phyloP scores from a whole-genome alignment of 2,888 invertebrate genomes.

The Nebria salina region DNA sequence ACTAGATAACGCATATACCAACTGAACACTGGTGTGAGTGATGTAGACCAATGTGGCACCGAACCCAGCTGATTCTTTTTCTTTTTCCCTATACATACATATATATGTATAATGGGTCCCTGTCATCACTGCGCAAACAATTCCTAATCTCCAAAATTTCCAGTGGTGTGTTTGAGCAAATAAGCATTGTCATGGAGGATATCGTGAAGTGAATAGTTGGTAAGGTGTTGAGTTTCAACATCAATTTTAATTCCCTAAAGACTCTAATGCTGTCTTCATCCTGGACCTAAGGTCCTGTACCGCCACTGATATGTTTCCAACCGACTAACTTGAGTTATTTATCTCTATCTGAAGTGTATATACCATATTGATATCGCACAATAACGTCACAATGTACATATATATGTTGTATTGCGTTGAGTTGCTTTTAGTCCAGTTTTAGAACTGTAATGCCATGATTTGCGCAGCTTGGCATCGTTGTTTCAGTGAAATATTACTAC shows the following conservation, averaged over 20 bases:
- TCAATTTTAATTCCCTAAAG: not conserved
- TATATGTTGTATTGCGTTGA: not conserved
- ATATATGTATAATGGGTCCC: slow-evolving; percentile 10
- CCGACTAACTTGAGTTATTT: not conserved
- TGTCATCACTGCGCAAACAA: not conserved
- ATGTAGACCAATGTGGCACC: slow-evolving; percentile 10
- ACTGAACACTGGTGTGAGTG: not conserved
- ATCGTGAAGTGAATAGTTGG: not conserved
- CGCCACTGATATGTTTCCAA: not conserved
- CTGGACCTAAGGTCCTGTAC: not conserved
- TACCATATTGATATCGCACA: not conserved
- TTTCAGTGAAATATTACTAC: slow-evolving; percentile 19
- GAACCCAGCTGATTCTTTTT: slow-evolving; percentile 2
- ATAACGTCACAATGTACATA: not conserved
- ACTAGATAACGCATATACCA: not conserved
- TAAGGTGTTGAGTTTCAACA: not conserved
- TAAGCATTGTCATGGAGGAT: not conserved
- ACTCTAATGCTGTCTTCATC: not conserved
- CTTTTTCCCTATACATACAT: slow-evolving; percentile 13
- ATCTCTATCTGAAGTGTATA: not conserved
- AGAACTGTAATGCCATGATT: slow-evolving; percentile 18
- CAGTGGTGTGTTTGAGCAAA: not conserved
- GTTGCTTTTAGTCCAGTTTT: slow-evolving; percentile 12
- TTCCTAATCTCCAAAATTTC: not conserved
- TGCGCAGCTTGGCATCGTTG: slow-evolving; percentile 21